Conservation (phyloP, 2,888 invertebrate species). For the Macrosiphum euphorbiae region DNA sequence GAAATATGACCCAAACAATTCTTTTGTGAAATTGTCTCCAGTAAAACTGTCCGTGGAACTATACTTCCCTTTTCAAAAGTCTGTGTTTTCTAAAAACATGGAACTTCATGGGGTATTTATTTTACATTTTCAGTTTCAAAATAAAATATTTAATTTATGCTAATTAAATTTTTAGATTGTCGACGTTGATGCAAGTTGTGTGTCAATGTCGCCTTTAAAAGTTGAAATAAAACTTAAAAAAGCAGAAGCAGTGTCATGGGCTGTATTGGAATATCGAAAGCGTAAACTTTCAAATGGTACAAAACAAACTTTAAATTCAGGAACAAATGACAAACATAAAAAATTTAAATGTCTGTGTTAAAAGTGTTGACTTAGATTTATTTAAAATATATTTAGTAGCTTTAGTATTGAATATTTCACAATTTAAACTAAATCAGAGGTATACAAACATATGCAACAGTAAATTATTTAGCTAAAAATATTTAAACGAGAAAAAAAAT, state of each 20-base stretch:
- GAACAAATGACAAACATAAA: neutral
- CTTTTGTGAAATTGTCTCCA: conserved; percentile 85
- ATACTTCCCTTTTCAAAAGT: conserved; percentile 83
- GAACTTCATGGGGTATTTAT: conserved; percentile 83
- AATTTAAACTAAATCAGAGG: too few relatives aligned
- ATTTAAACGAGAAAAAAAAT: too few relatives aligned
- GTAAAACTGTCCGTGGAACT: conserved; percentile 82
- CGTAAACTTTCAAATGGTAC: conserved; percentile 4
- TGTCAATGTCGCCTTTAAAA: conserved; percentile 88
- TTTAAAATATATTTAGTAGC: too few relatives aligned
- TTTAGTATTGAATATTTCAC: too few relatives aligned
- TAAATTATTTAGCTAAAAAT: too few relatives aligned
- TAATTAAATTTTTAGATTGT: conserved; percentile 77
- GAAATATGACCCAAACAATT: conserved; percentile 84
- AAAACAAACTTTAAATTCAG: neutral
- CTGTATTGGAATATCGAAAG: conserved; percentile 79
- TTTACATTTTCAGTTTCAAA: conserved; percentile 69
- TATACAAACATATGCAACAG: too few relatives aligned
- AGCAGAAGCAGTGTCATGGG: conserved; percentile 87
- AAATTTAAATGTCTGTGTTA: neutral
- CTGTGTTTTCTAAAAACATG: conserved; percentile 81
- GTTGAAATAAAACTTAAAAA: conserved; percentile 93
- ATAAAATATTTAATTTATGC: neutral
- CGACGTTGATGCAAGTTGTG: conserved; percentile 79
- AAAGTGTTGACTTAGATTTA: conserved; percentile 39